A percentile compares a stretch with the other conserved stretches of the same genome.
phyloP scores from a whole-genome alignment of 2,797 vertebrate species.

The Characodon lateralis region DNA sequence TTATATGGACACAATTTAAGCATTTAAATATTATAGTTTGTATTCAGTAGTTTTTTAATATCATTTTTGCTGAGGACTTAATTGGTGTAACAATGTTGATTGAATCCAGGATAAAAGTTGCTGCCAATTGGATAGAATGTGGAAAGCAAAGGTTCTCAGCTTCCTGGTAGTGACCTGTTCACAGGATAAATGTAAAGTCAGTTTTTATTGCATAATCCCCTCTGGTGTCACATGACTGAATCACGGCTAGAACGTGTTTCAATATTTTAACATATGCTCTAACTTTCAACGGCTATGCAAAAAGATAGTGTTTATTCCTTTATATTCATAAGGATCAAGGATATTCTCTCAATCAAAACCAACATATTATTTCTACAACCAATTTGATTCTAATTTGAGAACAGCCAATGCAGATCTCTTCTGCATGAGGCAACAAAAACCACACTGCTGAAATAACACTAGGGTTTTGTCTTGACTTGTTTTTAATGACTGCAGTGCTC shows the following conservation, averaged over 20 bases:
- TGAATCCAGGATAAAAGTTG: not conserved
- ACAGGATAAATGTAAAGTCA: not conserved
- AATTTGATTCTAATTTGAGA: not conserved
- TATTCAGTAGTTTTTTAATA: not conserved
- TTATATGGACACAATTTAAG: no score
- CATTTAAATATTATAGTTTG: not conserved
- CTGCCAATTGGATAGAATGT: not conserved
- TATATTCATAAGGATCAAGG: not conserved
- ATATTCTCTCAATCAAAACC: not conserved
- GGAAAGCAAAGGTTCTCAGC: not conserved
- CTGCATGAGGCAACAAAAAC: conserved; percentile 35
- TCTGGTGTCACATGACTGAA: conserved; percentile 8
- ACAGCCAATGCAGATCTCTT: not conserved
- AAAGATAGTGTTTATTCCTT: not conserved
- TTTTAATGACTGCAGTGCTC: conserved; percentile 67
- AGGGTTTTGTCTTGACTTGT: conserved; percentile 73
- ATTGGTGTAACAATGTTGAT: not conserved
- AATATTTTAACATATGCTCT: not conserved
- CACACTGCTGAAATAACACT: conserved; percentile 56
- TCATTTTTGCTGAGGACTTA: not conserved
- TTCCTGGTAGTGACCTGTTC: not conserved
- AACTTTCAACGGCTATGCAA: not conserved
- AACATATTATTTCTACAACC: not conserved
- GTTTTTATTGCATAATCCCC: not conserved
- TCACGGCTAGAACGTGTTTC: not conserved